Evolutionary conservation across 2,113 vertebrate genomes (phyloP).

Genomic region (Tamias sibiricus): DNA sequence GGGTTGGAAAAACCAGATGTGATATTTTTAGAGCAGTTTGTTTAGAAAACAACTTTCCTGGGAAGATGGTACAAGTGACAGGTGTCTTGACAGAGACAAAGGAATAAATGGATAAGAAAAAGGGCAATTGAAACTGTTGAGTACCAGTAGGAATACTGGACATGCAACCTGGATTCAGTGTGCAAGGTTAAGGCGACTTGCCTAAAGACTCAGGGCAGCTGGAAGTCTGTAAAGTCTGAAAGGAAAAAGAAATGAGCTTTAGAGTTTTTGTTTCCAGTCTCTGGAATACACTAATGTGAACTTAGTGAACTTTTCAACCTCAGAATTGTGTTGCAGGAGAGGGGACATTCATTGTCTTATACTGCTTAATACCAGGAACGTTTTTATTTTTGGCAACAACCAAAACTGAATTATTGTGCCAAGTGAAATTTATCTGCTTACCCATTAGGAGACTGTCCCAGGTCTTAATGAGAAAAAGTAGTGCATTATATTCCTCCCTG

Average conservation of each 20-base stretch:
- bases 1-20: not conserved
- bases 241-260: not conserved
- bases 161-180: not conserved
- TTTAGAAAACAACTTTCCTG: constrained; percentile 41
- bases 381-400: constrained; percentile 55
- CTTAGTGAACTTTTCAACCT: constrained; percentile 50
- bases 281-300: not conserved
- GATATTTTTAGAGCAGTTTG: constrained; percentile 20
- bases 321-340: constrained; percentile 29
- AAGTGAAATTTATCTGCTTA: constrained; percentile 51
- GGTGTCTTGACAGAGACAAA: constrained; percentile 7
- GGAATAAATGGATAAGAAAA: not conserved
- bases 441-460: not conserved
- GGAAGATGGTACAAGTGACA: constrained; percentile 20
- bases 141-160: not conserved
- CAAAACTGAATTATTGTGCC: constrained; percentile 27
- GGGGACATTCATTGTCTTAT: constrained; percentile 29
- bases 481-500: not conserved
- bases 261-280: constrained; percentile 1
- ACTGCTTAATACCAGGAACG: constrained; percentile 38
- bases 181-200: not conserved
- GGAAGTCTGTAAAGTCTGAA: not conserved
- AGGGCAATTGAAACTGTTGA: not conserved
- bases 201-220: not conserved
- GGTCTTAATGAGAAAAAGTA: constrained; percentile 57